phyloP scores from a whole-genome alignment of 2,113 vertebrate genomes.

The Zosterops lateralis region DNA sequence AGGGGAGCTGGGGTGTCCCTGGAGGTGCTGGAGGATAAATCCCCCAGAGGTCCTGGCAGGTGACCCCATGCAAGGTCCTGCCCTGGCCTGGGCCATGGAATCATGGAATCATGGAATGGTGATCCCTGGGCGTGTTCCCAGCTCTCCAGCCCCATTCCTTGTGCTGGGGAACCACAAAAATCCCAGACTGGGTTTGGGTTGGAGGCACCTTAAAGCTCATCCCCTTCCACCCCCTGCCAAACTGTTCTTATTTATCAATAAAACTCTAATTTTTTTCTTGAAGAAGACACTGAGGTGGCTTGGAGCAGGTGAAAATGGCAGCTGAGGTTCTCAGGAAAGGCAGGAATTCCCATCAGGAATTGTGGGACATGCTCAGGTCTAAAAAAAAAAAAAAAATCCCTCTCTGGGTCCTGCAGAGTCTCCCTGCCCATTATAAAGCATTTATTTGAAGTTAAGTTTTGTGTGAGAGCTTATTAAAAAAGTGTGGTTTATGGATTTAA shows the following conservation, averaged over 20 bases:
- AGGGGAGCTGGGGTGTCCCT: not conserved
- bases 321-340: rapidly evolving
- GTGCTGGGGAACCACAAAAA: not conserved
- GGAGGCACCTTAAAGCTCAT: not conserved
- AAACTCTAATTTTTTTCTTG: not conserved
- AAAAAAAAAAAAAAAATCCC: rapidly evolving
- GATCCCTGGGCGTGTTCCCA: rapidly evolving
- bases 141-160: rapidly evolving
- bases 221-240: not conserved
- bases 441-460: conserved; percentile 22
- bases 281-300: rapidly evolving
- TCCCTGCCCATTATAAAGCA: not conserved
- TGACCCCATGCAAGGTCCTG: rapidly evolving
- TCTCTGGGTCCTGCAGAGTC: not conserved
- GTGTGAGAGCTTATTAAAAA: conserved; percentile 35
- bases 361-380: rapidly evolving
- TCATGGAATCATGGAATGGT: not conserved
- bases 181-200: rapidly evolving
- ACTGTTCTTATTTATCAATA: not conserved
- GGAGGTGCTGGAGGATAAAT: not conserved
- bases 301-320: not conserved
- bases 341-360: not conserved
- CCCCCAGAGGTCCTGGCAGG: not conserved
- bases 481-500: conserved; percentile 81
- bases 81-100: not conserved